Percentiles rank a stretch among this genome's conserved stretches.
These are phyloP conservation scores for Cygnus olor DNA, from an alignment of 2,797 vertebrate species.

Conservation along the genomic window DNA sequence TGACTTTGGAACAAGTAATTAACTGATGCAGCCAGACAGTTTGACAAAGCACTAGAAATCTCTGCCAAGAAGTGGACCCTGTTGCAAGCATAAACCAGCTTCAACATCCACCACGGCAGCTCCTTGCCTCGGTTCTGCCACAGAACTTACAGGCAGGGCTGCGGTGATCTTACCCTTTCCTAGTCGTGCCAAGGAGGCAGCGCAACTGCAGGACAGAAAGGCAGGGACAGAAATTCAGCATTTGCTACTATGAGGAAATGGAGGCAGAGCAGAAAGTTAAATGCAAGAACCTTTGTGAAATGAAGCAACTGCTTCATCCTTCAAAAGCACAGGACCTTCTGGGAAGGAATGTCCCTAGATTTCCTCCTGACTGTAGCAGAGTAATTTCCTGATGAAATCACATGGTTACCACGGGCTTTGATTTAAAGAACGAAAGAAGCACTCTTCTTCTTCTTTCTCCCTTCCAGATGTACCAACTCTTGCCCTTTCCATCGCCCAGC, in stretches of 20 bases:
- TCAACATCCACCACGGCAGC: not conserved
- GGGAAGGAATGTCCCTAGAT: not conserved
- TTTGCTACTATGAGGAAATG: not conserved
- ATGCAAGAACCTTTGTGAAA: not conserved
- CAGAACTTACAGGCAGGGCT: not conserved
- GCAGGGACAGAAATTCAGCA: not conserved
- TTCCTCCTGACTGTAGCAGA: not conserved
- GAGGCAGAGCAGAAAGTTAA: not conserved
- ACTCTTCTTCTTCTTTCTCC: not conserved
- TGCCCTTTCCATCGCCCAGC: not conserved
- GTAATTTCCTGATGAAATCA: not conserved
- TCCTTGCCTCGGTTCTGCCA: not conserved
- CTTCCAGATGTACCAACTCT: not conserved
- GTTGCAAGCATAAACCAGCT: not conserved
- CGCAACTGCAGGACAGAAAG: not conserved
- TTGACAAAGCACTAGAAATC: not conserved
- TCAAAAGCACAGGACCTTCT: not conserved
- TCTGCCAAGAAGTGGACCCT: not conserved
- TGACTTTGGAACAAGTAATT: not conserved
- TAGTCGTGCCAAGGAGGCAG: not conserved
- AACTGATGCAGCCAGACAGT: not conserved
- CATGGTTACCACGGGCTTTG: not conserved
- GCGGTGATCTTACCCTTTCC: accelerated
- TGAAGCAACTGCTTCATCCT: not conserved
- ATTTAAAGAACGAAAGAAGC: not conserved